These are phyloP conservation scores for Pocillopora grandis DNA, from an alignment of 92 coral and sea anemone species.

Conservation along the genomic window DNA sequence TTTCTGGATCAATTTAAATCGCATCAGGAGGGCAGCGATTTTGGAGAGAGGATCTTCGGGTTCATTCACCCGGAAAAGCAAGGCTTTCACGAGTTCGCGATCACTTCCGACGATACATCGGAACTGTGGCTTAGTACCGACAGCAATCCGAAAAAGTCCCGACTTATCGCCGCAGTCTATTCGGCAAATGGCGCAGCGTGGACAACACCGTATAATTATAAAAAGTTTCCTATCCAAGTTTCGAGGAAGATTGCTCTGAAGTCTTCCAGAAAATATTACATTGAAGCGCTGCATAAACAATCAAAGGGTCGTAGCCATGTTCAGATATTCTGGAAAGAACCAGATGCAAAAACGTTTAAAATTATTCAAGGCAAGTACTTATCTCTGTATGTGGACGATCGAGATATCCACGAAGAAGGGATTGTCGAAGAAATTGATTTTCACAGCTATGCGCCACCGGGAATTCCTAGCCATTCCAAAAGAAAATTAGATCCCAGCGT, in stretches of 20 bases:
- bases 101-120: constrained; percentile 86
- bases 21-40: constrained; percentile 64
- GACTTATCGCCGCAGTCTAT: constrained; percentile 80
- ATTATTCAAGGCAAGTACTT: constrained; percentile 48
- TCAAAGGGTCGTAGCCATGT: constrained; percentile 73
- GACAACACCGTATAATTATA: constrained; percentile 57
- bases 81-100: constrained; percentile 80
- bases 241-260: constrained; percentile 64
- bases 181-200: constrained; percentile 63
- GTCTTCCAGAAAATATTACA: constrained; percentile 67
- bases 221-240: constrained; percentile 70
- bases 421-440: constrained; percentile 55
- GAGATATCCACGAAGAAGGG: constrained; percentile 59
- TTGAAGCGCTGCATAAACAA: constrained; percentile 82
- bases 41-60: constrained; percentile 83
- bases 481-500: constrained; percentile 62
- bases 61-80: constrained; percentile 63
- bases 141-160: constrained; percentile 72
- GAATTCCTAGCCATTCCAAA: constrained; percentile 64
- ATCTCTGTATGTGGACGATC: constrained; percentile 73
- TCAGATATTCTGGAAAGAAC: constrained; percentile 80
- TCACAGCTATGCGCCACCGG: constrained; percentile 61
- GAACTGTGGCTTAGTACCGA: constrained; percentile 90
- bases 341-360: constrained; percentile 43
- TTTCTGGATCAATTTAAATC: constrained; percentile 59